Base-by-base conservation (phyloP, 2,113 vertebrate genomes). In the Rhinopomastus cyanomelas region DNA sequence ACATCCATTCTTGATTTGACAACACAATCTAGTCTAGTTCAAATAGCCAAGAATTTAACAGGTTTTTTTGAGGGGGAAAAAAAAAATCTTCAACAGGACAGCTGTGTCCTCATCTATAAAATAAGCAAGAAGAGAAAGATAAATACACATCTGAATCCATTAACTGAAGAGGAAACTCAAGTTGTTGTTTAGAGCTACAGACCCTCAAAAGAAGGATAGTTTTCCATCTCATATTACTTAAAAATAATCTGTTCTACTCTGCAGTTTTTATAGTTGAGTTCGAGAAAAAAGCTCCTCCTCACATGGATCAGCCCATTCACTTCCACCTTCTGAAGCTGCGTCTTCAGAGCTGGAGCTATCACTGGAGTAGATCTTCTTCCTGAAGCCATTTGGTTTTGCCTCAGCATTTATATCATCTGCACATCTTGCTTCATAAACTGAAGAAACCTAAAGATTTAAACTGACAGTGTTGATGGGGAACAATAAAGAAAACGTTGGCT, bases 351-450 rank as follows among this genome's bases (percentile, higher is more conserved):
- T 97, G 56, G 97, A 97, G 97, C 98, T 97, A 95, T 98, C 97
- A 85, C 98, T 97, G 96, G 97, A 97, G 94, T 93, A 97, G 94
- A 97, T 96, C 93, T 96, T 96, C 93, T 97, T 96, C 83, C 87
- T 95, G 96, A 96, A 95, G 97, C 97, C 96, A 82, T 91, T 96
- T 78, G 96, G 49, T 85, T 95, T 96, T 69, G 96, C 95, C 89
- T 97, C 97, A 81, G 96, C 92, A 52, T 89, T 97, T 95, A 95
- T 97, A 89, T 96, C 98, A 91, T 96, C 96, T 78, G 96, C 94
- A 95, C 98, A 98, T 96, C 97, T 97, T 81, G 97, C 97, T 96
- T 99, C 98, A 98, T 96, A 99, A 97, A 98, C 98, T 98, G 98
- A 98, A 98, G 98, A 98, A 98, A 98, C 98, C 99, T 99, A 87